A percentile compares a stretch with the other conserved stretches of the same genome.
Conservation (phyloP, 2,797 vertebrate species). For the Clarias platycephalus region DNA sequence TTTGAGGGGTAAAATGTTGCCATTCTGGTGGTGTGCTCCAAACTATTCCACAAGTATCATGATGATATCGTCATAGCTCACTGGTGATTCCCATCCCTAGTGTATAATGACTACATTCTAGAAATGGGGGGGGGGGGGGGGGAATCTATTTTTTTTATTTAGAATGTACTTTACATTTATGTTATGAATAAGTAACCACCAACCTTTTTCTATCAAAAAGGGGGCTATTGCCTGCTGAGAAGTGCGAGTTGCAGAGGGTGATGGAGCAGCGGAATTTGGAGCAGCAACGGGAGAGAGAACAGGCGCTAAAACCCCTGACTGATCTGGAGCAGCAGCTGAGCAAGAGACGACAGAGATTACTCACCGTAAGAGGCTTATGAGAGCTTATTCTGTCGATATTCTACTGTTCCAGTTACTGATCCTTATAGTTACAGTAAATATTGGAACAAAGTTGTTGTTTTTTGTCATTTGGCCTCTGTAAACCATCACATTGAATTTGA, state of each 20-base stretch:
- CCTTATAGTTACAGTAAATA: no score
- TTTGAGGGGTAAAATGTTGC: no score
- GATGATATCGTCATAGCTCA: no score
- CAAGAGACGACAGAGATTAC: constrained; percentile 56
- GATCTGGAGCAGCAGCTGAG: constrained; percentile 68
- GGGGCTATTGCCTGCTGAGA: constrained; percentile 61
- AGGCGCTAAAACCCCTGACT: constrained; percentile 51
- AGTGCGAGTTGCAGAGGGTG: constrained; percentile 63
- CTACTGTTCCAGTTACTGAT: background rate
- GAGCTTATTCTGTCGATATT: background rate
- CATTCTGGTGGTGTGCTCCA: no score
- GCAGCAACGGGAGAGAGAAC: constrained; percentile 60
- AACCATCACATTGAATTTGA: no score
- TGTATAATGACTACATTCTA: background rate
- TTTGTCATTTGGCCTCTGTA: no score
- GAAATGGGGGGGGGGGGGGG: no score
- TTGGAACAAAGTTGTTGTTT: no score
- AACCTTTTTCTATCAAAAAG: constrained; percentile 45
- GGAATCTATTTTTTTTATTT: background rate
- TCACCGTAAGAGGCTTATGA: background rate
- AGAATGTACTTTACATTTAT: background rate
- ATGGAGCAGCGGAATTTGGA: constrained; percentile 63
- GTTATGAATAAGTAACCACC: background rate
- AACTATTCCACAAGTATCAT: no score
- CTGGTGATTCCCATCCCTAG: no score